Percentiles rank a stretch among this genome's conserved stretches.
These are phyloP conservation scores for Xiphias gladius DNA, from an alignment of 2,113 vertebrate genomes.

Conservation along the genomic window DNA sequence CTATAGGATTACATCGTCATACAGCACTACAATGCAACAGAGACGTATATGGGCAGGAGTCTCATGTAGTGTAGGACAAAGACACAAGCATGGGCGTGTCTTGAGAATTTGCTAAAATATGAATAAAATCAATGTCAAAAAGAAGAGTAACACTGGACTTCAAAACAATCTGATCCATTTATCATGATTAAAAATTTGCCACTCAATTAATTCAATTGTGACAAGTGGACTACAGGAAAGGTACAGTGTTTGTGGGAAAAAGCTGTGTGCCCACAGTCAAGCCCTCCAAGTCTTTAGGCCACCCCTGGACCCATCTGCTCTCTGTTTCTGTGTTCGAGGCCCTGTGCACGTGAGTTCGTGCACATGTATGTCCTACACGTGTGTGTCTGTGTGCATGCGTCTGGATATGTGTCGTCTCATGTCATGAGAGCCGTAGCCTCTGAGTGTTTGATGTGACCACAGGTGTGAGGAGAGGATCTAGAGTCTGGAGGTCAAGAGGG, in stretches of 20 bases:
- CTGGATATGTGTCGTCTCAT: conserved; percentile 46
- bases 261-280: background rate
- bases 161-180: background rate
- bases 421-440: conserved; percentile 51
- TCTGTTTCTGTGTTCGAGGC: conserved; percentile 6
- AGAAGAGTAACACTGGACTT: background rate
- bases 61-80: conserved; percentile 28
- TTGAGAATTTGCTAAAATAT: background rate
- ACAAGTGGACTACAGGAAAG: background rate
- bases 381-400: background rate
- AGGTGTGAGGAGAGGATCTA: conserved; percentile 69
- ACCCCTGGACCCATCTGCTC: conserved; percentile 10
- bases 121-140: conserved; percentile 5
- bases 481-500: conserved; percentile 78
- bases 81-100: conserved; percentile 7
- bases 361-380: background rate
- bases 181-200: background rate
- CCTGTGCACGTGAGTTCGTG: background rate
- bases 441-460: conserved; percentile 78
- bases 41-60: conserved; percentile 36
- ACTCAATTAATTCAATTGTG: background rate
- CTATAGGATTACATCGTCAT: conserved; percentile 80
- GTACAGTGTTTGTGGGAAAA: background rate
- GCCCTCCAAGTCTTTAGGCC: background rate
- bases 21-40: conserved; percentile 66